Evolutionary conservation across 2,113 vertebrate genomes (phyloP).

Genomic region (Aspiorhynchus laticeps): DNA sequence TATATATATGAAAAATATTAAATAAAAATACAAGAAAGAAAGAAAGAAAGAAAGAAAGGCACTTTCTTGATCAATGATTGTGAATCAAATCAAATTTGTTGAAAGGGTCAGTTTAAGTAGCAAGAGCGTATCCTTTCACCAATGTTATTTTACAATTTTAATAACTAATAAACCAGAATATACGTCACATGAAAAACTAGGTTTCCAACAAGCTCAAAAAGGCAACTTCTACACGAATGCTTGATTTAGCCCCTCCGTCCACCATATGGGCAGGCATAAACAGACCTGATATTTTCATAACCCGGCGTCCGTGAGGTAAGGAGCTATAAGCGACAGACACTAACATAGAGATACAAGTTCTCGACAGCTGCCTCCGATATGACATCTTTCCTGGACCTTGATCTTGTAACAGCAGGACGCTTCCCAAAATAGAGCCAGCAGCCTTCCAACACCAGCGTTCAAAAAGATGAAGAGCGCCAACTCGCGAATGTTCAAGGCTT

Average conservation of each 20-base stretch:
- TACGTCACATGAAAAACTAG: not conserved
- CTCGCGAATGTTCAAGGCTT: not conserved
- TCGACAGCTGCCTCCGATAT: slow-evolving; percentile 74
- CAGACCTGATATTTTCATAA: slow-evolving; percentile 79
- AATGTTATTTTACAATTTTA: too few relatives aligned
- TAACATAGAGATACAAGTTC: slow-evolving; percentile 48
- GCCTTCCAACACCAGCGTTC: slow-evolving; percentile 29
- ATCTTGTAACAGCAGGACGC: slow-evolving; percentile 55
- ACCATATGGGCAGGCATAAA: slow-evolving; percentile 57
- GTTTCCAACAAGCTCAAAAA: not conserved
- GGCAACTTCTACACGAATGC: not conserved
- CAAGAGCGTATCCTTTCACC: too few relatives aligned
- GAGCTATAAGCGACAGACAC: slow-evolving; percentile 68
- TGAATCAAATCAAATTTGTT: not conserved
- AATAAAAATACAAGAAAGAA: too few relatives aligned
- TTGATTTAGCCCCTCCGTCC: slow-evolving; percentile 13
- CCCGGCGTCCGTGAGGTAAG: slow-evolving; percentile 74
- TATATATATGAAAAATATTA: too few relatives aligned
- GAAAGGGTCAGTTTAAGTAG: not conserved
- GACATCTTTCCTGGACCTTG: slow-evolving; percentile 61
- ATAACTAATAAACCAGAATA: not conserved
- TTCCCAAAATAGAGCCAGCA: slow-evolving; percentile 56
- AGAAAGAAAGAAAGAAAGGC: too few relatives aligned
- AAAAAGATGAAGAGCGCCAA: slow-evolving; percentile 34
- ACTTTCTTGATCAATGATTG: not conserved